Conservation (phyloP, 2,113 vertebrate genomes). For the Mellivora capensis region DNA sequence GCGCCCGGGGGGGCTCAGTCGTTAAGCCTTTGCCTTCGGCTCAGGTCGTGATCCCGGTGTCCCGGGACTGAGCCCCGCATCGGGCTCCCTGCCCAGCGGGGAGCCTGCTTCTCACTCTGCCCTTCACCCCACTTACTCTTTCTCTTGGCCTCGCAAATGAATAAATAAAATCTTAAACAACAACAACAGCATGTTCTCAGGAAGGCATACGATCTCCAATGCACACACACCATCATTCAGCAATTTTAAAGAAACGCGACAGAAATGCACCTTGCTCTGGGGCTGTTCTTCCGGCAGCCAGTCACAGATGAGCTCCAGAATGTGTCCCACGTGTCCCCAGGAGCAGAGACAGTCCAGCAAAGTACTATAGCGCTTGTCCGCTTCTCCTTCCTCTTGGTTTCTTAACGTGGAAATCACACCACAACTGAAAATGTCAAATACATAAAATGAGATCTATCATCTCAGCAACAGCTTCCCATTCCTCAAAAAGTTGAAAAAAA, state of each 20-base stretch:
- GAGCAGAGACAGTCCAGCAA: slow-evolving; percentile 93
- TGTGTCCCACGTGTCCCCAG: slow-evolving; percentile 89
- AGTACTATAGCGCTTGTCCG: slow-evolving; percentile 81
- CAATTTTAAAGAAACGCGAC: background rate
- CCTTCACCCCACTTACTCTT: no score
- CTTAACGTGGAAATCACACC: slow-evolving; percentile 90
- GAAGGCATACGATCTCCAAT: background rate
- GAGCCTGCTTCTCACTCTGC: background rate
- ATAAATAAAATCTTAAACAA: no score
- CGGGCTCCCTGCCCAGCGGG: no score
- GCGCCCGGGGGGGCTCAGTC: background rate
- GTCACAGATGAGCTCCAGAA: slow-evolving; percentile 88
- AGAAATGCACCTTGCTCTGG: slow-evolving; percentile 77
- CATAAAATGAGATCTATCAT: background rate
- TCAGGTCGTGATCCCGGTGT: background rate
- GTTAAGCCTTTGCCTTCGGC: no score
- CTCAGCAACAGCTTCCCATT: background rate
- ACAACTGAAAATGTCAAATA: slow-evolving; percentile 81
- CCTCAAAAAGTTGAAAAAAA: background rate
- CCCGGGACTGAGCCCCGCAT: background rate
- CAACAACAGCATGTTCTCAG: background rate
- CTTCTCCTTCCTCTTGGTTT: slow-evolving; percentile 80
- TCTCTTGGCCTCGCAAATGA: background rate
- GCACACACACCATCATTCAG: no score
- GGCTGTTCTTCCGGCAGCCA: slow-evolving; percentile 85